phyloP scores from a whole-genome alignment of 2,888 invertebrate species.

The Iphiclides podalirius region DNA sequence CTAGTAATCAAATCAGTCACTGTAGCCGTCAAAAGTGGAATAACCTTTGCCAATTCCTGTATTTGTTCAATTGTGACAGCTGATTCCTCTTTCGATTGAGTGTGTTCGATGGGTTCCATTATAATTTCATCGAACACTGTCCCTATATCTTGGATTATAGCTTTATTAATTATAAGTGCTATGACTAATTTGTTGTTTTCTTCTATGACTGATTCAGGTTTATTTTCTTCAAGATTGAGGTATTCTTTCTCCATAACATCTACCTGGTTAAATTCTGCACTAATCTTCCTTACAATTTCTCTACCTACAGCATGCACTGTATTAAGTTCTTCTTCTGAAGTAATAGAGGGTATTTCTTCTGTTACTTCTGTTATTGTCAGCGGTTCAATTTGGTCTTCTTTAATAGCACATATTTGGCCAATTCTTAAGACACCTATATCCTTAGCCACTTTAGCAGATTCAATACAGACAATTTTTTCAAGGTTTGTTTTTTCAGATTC shows the following conservation, averaged over 20 bases:
- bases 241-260: background rate
- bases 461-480: background rate
- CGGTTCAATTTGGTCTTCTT: background rate
- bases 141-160: background rate
- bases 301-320: constrained; percentile 1
- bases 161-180: constrained; percentile 4
- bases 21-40: background rate
- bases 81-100: background rate
- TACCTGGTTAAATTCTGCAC: background rate
- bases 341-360: background rate
- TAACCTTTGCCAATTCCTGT: background rate
- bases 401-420: background rate
- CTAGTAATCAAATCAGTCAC: background rate
- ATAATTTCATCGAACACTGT: background rate
- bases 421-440: background rate
- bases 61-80: background rate
- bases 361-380: background rate
- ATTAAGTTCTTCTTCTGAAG: background rate
- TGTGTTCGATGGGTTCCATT: background rate
- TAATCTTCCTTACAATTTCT: constrained; percentile 2
- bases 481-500: background rate
- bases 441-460: background rate
- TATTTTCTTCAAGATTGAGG: background rate
- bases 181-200: background rate
- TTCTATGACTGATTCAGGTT: background rate